Evolutionary conservation across 2,888 invertebrate species (phyloP).

Genomic region (Cheiracanthium punctorium): DNA sequence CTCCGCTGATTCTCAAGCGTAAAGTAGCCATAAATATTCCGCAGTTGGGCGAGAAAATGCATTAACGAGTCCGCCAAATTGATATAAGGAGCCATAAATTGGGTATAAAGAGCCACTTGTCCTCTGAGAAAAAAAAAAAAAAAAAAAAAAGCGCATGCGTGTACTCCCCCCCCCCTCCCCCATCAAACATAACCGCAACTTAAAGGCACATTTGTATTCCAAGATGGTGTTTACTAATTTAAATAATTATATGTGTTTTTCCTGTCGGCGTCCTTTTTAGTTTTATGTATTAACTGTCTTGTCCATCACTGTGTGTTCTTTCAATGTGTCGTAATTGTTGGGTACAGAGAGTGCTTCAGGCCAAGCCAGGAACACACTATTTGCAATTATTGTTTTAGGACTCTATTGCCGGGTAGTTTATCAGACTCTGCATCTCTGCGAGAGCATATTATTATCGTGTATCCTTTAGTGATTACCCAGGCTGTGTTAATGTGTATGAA

Average conservation of each 20-base stretch:
- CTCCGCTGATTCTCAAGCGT: background rate
- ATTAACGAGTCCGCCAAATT: slow-evolving; percentile 12
- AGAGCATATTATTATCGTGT: background rate
- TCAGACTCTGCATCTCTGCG: no score
- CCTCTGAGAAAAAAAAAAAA: no score
- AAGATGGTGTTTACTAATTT: background rate
- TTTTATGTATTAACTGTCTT: background rate
- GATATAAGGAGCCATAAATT: slow-evolving; percentile 8
- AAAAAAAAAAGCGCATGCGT: background rate
- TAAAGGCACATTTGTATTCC: background rate
- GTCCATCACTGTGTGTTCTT: background rate
- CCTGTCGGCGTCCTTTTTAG: background rate
- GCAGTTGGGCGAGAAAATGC: slow-evolving; percentile 4
- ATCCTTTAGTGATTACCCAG: background rate
- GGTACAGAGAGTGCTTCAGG: background rate
- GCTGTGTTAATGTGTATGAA: no score
- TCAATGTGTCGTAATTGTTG: background rate
- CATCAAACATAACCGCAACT: background rate
- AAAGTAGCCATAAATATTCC: slow-evolving; percentile 6
- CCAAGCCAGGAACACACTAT: no score
- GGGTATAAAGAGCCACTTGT: slow-evolving; percentile 3
- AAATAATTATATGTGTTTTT: slow-evolving; percentile 7
- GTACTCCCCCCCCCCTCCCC: background rate
- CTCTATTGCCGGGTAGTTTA: no score
- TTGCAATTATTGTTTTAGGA: no score